Base-by-base conservation (phyloP, 2,113 vertebrate genomes). In the Catharus fuscescens region DNA sequence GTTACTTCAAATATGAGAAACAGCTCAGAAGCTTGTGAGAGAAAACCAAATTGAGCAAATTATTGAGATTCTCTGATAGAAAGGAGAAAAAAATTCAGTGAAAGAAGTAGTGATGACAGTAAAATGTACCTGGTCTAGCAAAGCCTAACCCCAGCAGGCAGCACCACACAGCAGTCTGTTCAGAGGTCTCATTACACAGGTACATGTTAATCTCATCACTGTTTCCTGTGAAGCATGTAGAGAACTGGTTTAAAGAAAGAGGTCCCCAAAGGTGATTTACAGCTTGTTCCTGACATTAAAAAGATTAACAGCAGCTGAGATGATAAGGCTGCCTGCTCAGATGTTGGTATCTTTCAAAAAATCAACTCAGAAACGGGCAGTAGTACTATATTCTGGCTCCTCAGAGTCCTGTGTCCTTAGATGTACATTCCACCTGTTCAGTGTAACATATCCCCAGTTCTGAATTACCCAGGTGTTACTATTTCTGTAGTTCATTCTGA, bases 401-500 rank as follows among this genome's bases (percentile, higher is more conserved):
- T 77, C 18, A 18, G 44, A 79, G 20, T 24, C 40, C 34, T 47
- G 1, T 84, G 38, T 69, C 54, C 66, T 77, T 76, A 80, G 45
- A 47, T 34, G 19, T 54, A 38, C 10, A 14, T 56, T 93, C 57
- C 10, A 53, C 38, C 8, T 45, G 9, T 65, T 89, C 32, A 57
- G 13, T 26, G 36, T 38, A 79, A 56, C 2, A 8, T 74, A 84
- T 95, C 8, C 11, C 56, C 36, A 19, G 0, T 74, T 74, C 65
- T 81, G 44, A 69, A 69, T 85, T 81, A 48, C 31, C 5, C 14
- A 71, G 65, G 28, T 69, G 8, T 62, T 95, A 47, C 19, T 84
- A 8, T 76, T 95, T 81, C 61, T 79, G 7, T 84, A 45, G 45
- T 84, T 69, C 12, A 20, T 92, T 85, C 34, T 77, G n/a, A 36